Percentiles rank a stretch among this genome's conserved stretches.
Evolutionary conservation across 2,888 invertebrate genomes (phyloP).

Genomic region (Agelastica alni): DNA sequence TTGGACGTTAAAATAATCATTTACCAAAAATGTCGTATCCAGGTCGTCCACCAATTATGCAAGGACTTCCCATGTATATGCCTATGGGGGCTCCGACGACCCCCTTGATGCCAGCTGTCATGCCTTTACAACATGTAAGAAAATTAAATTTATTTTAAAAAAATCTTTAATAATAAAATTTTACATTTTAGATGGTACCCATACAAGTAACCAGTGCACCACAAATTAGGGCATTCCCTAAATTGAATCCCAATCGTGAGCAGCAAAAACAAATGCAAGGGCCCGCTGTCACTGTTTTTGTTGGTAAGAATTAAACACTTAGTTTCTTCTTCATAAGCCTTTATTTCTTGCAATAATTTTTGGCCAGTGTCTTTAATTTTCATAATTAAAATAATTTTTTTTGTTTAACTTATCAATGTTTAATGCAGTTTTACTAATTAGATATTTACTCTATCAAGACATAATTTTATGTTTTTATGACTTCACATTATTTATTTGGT

Average conservation of each 20-base stretch:
- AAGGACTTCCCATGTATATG: slow-evolving; percentile 69
- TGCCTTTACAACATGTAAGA: slow-evolving; percentile 78
- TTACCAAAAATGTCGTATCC: slow-evolving; percentile 79
- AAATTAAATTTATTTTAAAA: slow-evolving; percentile 9
- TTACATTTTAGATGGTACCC: slow-evolving; percentile 61
- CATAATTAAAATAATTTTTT: too few relatives aligned
- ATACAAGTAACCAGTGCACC: slow-evolving; percentile 56
- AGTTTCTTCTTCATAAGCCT: too few relatives aligned
- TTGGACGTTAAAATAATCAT: too few relatives aligned
- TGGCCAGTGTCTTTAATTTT: too few relatives aligned
- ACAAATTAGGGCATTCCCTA: slow-evolving; percentile 54
- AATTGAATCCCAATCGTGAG: slow-evolving; percentile 53
- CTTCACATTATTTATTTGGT: too few relatives aligned
- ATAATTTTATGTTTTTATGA: too few relatives aligned
- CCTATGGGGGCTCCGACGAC: slow-evolving; percentile 70
- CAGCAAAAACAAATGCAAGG: slow-evolving; percentile 63
- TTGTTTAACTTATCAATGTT: too few relatives aligned
- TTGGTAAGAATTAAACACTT: slow-evolving; percentile 72
- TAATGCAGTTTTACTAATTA: too few relatives aligned
- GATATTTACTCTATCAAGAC: too few relatives aligned
- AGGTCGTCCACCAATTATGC: slow-evolving; percentile 79
- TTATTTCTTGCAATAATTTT: too few relatives aligned
- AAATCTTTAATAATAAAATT: slow-evolving; percentile 5
- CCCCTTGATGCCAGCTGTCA: slow-evolving; percentile 70
- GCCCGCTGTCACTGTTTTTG: slow-evolving; percentile 95